phyloP scores from a whole-genome alignment of 2,113 vertebrate species.

The Amazona guildingii region DNA sequence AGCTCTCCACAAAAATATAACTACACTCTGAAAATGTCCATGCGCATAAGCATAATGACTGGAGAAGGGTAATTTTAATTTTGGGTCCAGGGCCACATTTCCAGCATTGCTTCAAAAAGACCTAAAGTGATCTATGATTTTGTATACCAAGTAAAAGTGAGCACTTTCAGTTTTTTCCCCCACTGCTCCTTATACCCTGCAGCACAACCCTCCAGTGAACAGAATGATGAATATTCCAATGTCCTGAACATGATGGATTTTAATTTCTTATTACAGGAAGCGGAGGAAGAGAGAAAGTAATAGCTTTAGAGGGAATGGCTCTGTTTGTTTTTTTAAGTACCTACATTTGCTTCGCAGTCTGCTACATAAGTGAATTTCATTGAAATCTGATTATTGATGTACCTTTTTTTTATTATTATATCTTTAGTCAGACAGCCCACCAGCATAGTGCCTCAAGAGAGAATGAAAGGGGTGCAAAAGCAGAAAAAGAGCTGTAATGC shows the following conservation, averaged over 20 bases:
- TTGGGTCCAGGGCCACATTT: neutral
- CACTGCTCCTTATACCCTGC: neutral
- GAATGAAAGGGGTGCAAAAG: neutral
- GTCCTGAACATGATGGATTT: conserved; percentile 44
- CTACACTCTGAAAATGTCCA: neutral
- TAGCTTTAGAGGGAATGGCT: conserved; percentile 9
- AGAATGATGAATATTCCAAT: conserved; percentile 39
- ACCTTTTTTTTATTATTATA: neutral
- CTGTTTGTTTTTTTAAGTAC: conserved; percentile 28
- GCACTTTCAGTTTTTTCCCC: neutral
- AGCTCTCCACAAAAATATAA: neutral
- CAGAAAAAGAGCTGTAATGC: neutral
- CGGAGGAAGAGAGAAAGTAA: conserved; percentile 33
- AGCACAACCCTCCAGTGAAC: conserved; percentile 5
- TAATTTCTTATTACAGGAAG: conserved; percentile 54
- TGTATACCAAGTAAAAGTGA: neutral
- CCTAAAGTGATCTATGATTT: neutral
- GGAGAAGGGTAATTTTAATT: neutral
- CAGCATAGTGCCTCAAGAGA: neutral
- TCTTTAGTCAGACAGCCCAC: neutral
- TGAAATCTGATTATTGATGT: conserved; percentile 38
- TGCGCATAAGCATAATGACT: neutral
- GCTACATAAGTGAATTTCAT: conserved; percentile 40
- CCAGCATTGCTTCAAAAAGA: neutral
- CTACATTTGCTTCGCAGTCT: conserved; percentile 24